Base-by-base conservation (phyloP, 2,113 vertebrate genomes). In the Serinus canaria region DNA sequence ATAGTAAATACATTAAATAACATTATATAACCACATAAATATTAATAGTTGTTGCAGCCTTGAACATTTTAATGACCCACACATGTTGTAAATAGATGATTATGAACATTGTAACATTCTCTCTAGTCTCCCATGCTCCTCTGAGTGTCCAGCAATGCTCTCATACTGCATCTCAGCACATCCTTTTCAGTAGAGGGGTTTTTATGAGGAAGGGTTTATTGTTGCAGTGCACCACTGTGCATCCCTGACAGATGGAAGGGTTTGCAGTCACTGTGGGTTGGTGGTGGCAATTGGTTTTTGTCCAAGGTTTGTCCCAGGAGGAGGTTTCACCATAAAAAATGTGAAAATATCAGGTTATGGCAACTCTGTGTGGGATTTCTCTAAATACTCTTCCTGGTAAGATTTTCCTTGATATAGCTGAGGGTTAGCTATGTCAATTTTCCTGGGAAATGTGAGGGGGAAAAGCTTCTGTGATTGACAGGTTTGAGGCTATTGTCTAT, bases 21-120 rank as follows among this genome's bases (percentile, higher is more conserved):
- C 46, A 44, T 92, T 94, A 62, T 89, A 87, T 70, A 94, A 87
- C 77, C 24, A 47, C 69, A 85, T 92, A 91, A 89, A 94, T 94
- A 87, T 55, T 87, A 83, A 53, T 77, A 87, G 72, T 67, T 91
- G 49, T 94, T 91, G 53, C 37, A 82, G 70, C 55, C 44, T 5
- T 82, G 83, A 82, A 63, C 75, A 23, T 93, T 88, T 95, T 95
- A 95, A 93, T 80, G 75, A 87, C 53, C 43, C 23, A 44, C 35
- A 37, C 50, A 5, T 78, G 20, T 58, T 77, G 31, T 73, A 82
- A 92, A 58, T 90, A 86, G 72, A 33, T 73, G 17, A 27, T 84
- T 88, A 47, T 59, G 84, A 80, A 67, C 47, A 70, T 5, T 88
- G 35, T n/a, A 86, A 30, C 14, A 58, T 88, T 92, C 81, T 39